A percentile compares a stretch with the other conserved stretches of the same genome.
Conservation (phyloP, 2,888 invertebrate genomes). For the Sesamia inferens region DNA sequence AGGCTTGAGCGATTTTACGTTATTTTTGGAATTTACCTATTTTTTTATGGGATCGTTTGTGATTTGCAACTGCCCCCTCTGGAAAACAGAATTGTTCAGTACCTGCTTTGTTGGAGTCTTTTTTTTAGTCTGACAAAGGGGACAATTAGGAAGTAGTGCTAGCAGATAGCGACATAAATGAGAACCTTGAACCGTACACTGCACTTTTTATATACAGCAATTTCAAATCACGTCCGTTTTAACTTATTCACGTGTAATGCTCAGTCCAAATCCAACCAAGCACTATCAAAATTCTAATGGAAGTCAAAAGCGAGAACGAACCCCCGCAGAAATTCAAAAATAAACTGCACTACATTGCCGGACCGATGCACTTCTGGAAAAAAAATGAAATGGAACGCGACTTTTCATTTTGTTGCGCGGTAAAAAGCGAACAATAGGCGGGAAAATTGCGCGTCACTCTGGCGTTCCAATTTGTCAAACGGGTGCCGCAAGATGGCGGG, state of each 20-base stretch:
- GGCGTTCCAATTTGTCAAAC: constrained; percentile 90
- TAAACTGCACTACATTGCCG: constrained; percentile 72
- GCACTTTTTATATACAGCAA: background rate
- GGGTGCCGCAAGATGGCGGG: constrained; percentile 87
- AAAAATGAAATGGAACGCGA: constrained; percentile 82
- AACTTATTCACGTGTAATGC: constrained; percentile 29
- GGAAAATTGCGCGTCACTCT: constrained; percentile 90
- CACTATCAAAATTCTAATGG: constrained; percentile 77
- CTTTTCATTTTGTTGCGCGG: constrained; percentile 89
- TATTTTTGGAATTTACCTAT: constrained; percentile 42
- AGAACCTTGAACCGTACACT: background rate
- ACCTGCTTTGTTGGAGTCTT: background rate
- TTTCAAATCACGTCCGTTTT: constrained; percentile 43
- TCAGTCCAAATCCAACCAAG: constrained; percentile 61
- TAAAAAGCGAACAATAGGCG: constrained; percentile 88
- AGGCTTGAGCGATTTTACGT: constrained; percentile 36
- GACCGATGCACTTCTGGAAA: constrained; percentile 79
- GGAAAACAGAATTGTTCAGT: background rate
- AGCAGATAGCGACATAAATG: background rate
- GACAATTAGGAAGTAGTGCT: background rate
- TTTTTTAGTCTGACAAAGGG: background rate
- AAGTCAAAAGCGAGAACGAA: constrained; percentile 81
- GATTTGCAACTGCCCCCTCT: background rate
- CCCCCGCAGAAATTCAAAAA: constrained; percentile 77
- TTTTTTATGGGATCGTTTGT: constrained; percentile 38